Conservation (phyloP, 1,140 invertebrate species). For the Zaprionus vittiger region DNA sequence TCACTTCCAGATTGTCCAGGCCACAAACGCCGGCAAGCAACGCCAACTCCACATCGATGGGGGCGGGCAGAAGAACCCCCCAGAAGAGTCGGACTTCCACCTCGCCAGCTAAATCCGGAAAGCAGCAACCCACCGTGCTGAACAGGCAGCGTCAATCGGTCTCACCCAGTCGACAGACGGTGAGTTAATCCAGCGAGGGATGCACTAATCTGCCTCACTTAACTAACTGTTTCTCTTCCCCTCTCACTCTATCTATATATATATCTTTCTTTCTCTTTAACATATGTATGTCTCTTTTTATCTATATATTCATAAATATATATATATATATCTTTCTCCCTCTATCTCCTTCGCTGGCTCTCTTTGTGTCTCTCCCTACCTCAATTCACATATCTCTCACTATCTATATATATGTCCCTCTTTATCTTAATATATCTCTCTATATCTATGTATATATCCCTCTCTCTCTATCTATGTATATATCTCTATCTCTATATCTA, state of each 20-base stretch:
- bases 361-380: neutral
- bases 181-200: constrained; percentile 14
- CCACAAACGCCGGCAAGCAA: neutral
- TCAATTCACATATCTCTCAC: no score
- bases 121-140: neutral
- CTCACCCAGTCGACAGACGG: constrained; percentile 34
- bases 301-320: neutral
- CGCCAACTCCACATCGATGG: neutral
- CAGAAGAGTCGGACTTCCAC: neutral
- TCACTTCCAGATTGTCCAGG: neutral
- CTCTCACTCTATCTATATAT: neutral
- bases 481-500: neutral
- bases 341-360: neutral
- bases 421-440: neutral
- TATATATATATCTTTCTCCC: constrained; percentile 5
- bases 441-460: neutral
- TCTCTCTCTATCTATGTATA: neutral
- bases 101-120: constrained; percentile 13
- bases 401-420: neutral
- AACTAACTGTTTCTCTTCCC: constrained; percentile 8
- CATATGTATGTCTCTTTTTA: neutral
- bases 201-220: neutral
- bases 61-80: neutral
- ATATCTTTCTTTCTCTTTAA: neutral
- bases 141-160: constrained; percentile 21